Evolutionary conservation across 2,113 vertebrate genomes (phyloP), one percentile per base, ranked within the genome.

Genomic region (Macaca fascicularis): DNA sequence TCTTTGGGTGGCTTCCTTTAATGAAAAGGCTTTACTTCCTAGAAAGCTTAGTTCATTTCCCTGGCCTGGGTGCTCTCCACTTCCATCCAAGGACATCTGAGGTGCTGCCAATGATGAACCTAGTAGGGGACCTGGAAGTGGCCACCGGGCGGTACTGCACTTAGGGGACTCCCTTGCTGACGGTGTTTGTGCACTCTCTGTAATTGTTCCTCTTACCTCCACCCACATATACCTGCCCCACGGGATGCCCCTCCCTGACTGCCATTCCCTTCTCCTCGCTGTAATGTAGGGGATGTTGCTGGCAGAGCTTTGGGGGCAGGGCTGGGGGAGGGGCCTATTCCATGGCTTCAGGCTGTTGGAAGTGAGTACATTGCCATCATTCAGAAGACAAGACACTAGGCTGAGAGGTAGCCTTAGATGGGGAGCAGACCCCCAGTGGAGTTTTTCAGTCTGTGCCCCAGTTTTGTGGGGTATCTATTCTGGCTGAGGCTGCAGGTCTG

Each of bases 1-100:
- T 92, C 48, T 93, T 96, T 88, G 67, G 38, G 93, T n/a, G 78
- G 57, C 81, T 69, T 88, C 25, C 50, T 92, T 64, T 72, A 70
- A 72, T 48, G 45, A 52, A 12, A 80, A 74, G 27, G 3, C 8
- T 81, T 74, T 48, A 48, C 92, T 96, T 92, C 81, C 72, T 90
- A 30, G 57, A 82, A 20, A 14, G 52, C 16, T 52, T 23, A 8
- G 4, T 5, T 8, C 35, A 57, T 86, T 88, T 64, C 57, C 57
- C 38, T 48, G 61, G 50, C 25, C 11, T 0, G 0, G 5, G 14
- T 27, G 23, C 9, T 89, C 67, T n/a, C 50, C 23, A 4, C 40
- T 43, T 43, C 50, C 74, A 50, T 30, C 40, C 40, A 64, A 6
- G n/a, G 32, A 81, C 52, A 20, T 35, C n/a, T 12, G 10, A 38